Percentiles rank a stretch among this genome's conserved stretches.
Evolutionary conservation across 2,113 vertebrate species (phyloP).

Genomic region (Pandion haliaetus): DNA sequence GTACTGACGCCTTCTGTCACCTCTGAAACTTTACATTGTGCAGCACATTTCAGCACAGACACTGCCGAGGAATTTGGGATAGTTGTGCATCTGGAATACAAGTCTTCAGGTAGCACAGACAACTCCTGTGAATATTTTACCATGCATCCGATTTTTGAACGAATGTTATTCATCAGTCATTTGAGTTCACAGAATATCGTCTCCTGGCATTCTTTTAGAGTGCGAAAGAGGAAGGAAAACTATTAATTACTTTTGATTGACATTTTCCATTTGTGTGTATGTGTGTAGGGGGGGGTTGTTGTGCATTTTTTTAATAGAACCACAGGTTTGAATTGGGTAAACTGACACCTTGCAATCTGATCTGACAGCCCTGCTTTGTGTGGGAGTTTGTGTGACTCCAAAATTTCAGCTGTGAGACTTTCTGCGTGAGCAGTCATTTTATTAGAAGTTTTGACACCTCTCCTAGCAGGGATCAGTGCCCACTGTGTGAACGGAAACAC

Average conservation of each 20-base stretch:
- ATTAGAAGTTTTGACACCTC: constrained; percentile 20
- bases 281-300: neutral
- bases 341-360: constrained; percentile 35
- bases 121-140: neutral
- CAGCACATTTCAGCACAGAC: constrained; percentile 14
- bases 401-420: constrained; percentile 21
- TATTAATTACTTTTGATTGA: constrained; percentile 53
- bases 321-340: constrained; percentile 54
- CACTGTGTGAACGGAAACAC: constrained; percentile 21
- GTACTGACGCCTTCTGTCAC: constrained; percentile 13
- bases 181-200: constrained; percentile 4
- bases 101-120: constrained; percentile 24
- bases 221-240: neutral
- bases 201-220: constrained; percentile 16
- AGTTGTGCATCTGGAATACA: neutral
- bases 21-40: neutral
- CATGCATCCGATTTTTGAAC: neutral
- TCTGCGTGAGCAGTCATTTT: constrained; percentile 3
- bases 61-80: neutral
- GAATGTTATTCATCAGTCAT: neutral
- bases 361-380: constrained; percentile 6
- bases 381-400: neutral
- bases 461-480: constrained; percentile 2
- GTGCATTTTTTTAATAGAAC: constrained; percentile 37
- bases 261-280: constrained; percentile 36